Base-by-base conservation (phyloP, 2,113 vertebrate species). In the Leptodactylus fuscus region DNA sequence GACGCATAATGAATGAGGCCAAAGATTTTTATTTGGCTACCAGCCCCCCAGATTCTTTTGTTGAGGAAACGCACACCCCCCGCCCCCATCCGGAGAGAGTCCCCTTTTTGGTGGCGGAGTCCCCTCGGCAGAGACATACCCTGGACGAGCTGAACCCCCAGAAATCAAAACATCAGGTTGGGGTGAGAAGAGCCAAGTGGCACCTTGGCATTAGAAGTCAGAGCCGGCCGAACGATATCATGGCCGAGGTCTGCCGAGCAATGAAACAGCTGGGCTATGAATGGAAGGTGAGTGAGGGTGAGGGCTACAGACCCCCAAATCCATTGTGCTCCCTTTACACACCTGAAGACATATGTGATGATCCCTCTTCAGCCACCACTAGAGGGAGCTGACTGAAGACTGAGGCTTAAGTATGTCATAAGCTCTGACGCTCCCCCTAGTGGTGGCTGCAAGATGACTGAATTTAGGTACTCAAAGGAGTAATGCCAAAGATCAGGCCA, bases 21-120 rank as follows among this genome's bases (percentile, higher is more conserved):
- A 98, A 99, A 93, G 98, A 99, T 88, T 99, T 99, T 89, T 99
- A 99, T 89, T 89, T 99, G 93, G 98, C 98, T 0, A 97, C 97
- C 53, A 99, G 97, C 88, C 97, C 98, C 0, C 97, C 97, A 0
- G 97, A 99, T 94, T 96, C 96, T 44, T 99, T 98, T 86, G 95
- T 99, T 9, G 98, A 99, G 12, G 98, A 99, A 89, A 96, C 97
- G 89, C 89, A 95, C 41, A 91, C 94, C 13, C 87, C 95, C 88
- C 96, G 97, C 29, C 95, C 96, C 67, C 98, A 99, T 87, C 98
- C 98, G 0, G 98, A 99, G 89, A 93, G 98, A 60, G 95, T 99
- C 41, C 97, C 97, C 55, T 98, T 98, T 76, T 88, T 98, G 70
- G 92, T 98, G 87, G 95, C 96, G 0, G 97, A 98, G 91, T 92